Conservation (phyloP, 2,113 vertebrate genomes). For the Epinephelus moara region DNA sequence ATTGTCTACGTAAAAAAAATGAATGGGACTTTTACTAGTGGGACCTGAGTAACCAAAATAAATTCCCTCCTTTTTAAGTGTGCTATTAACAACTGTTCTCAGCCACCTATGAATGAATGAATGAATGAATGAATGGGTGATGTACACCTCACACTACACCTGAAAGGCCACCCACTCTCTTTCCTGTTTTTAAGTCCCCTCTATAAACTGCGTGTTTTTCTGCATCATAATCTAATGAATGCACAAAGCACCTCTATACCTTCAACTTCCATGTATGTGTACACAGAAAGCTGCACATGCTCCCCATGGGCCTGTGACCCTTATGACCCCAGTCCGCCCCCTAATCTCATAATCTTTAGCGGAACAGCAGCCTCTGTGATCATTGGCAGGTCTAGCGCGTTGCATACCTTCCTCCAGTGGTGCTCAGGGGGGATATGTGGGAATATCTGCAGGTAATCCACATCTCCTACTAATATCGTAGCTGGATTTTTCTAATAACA, state of each 20-base stretch:
- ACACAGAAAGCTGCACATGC: constrained; percentile 36
- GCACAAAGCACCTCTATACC: constrained; percentile 63
- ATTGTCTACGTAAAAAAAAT: neutral
- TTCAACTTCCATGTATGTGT: constrained; percentile 9
- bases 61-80: neutral
- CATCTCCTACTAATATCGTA: constrained; percentile 63
- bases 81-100: constrained; percentile 22
- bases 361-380: constrained; percentile 77
- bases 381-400: constrained; percentile 58
- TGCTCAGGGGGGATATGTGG: constrained; percentile 39
- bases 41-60: neutral
- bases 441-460: constrained; percentile 72
- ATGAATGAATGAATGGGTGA: constrained; percentile 53
- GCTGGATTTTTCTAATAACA: constrained; percentile 59
- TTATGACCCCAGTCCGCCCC: constrained; percentile 49
- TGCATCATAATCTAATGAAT: constrained; percentile 65
- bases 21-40: neutral
- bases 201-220: constrained; percentile 51
- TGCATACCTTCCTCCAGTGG: constrained; percentile 65
- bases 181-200: constrained; percentile 45
- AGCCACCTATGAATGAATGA: constrained; percentile 38
- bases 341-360: constrained; percentile 78
- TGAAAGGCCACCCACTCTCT: constrained; percentile 60
- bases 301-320: constrained; percentile 52
- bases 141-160: constrained; percentile 6